phyloP scores from a whole-genome alignment of 2,113 vertebrate species.

The Actenoides lindsayi region DNA sequence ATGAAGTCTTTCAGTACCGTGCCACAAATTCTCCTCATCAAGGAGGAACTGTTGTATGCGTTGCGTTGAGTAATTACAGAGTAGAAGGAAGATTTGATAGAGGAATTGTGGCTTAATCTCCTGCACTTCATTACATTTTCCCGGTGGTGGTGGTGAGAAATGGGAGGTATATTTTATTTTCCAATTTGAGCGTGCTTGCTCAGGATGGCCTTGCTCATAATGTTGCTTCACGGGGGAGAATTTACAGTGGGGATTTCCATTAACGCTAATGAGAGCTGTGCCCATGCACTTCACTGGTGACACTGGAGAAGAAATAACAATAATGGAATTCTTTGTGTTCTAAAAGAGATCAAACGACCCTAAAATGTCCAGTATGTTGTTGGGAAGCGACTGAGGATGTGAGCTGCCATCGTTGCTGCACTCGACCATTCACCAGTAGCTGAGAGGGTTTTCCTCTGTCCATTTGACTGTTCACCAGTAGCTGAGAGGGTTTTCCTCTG shows the following conservation, averaged over 20 bases:
- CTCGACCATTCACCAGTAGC: not conserved
- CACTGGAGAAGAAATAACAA: not conserved
- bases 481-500: too few species aligned
- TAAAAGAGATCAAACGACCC: not conserved
- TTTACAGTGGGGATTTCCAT: slow-evolving; percentile 27
- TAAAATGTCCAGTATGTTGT: not conserved
- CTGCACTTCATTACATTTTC: not conserved
- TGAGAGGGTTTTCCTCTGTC: too few species aligned
- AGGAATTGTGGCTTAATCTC: slow-evolving; percentile 33
- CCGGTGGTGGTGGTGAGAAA: not conserved
- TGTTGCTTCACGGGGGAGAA: not conserved
- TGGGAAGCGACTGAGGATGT: not conserved
- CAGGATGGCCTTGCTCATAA: slow-evolving; percentile 3
- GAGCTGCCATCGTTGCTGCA: not conserved
- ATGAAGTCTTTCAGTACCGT: not conserved
- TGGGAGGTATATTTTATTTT: slow-evolving; percentile 38
- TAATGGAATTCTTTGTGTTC: not conserved
- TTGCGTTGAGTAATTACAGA: slow-evolving; percentile 41
- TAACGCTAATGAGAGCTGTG: slow-evolving; percentile 18
- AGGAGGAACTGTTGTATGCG: not conserved
- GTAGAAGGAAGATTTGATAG: slow-evolving; percentile 13
- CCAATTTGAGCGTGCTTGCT: not conserved
- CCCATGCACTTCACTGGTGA: not conserved
- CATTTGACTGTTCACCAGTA: too few species aligned
- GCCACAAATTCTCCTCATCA: slow-evolving; percentile 18